Evolutionary conservation across 2,888 invertebrate genomes (phyloP).

Genomic region (Byasa hedistus): DNA sequence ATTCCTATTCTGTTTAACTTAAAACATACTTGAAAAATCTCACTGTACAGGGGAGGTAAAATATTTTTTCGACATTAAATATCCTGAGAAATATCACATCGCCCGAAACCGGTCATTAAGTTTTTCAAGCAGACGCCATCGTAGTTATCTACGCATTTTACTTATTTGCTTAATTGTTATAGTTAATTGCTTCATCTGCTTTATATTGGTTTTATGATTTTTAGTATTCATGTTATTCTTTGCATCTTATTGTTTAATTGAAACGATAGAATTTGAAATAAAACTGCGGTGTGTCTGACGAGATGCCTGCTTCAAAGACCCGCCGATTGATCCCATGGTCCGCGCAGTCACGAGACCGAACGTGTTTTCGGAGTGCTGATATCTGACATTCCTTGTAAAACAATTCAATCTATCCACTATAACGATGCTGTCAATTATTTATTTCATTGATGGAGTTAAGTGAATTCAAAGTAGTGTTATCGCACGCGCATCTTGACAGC

Average conservation of each 20-base stretch:
- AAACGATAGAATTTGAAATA: constrained; percentile 60
- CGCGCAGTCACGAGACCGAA: constrained; percentile 16
- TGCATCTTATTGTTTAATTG: too few species aligned
- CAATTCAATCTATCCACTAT: constrained; percentile 21
- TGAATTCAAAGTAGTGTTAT: constrained; percentile 47
- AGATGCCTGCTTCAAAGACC: constrained; percentile 65
- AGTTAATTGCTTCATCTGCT: constrained; percentile 7
- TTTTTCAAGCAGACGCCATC: constrained; percentile 27
- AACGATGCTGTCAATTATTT: constrained; percentile 26
- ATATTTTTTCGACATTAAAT: constrained; percentile 23
- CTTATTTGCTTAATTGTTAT: constrained; percentile 50
- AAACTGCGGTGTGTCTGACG: constrained; percentile 1
- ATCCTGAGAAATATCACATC: constrained; percentile 19
- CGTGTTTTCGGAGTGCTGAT: constrained; percentile 31
- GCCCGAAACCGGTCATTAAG: constrained; percentile 12
- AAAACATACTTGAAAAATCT: constrained; percentile 28
- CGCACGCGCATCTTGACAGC: constrained; percentile 66
- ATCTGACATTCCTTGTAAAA: constrained; percentile 2
- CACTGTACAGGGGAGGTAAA: constrained; percentile 1
- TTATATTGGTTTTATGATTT: neutral
- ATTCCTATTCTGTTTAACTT: constrained; percentile 30
- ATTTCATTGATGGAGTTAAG: constrained; percentile 26
- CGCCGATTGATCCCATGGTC: constrained; percentile 46
- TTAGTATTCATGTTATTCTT: neutral
- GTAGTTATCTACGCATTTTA: constrained; percentile 48